Conservation (phyloP, 2,888 invertebrate genomes). For the Dryocosmus kuriphilus region DNA sequence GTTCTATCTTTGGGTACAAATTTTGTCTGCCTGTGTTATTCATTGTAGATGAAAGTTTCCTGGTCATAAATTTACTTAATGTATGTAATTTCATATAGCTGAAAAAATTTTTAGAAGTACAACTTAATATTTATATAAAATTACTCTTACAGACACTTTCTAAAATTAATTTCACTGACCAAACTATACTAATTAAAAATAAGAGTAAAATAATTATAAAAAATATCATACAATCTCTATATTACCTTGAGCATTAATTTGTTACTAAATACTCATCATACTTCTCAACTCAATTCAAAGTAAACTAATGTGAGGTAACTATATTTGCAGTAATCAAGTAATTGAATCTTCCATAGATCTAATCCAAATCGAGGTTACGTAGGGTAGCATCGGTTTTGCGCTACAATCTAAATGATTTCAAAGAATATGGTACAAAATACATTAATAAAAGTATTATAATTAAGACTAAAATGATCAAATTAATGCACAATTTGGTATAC, state of each 20-base stretch:
- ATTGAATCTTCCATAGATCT: constrained; percentile 38
- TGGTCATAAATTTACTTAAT: no score
- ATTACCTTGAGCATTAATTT: background rate
- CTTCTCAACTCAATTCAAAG: constrained; percentile 13
- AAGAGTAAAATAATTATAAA: no score
- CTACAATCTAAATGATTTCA: constrained; percentile 18
- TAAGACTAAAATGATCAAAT: background rate
- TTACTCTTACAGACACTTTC: no score
- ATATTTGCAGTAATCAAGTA: constrained; percentile 37
- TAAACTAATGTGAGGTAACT: constrained; percentile 30
- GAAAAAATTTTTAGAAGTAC: no score
- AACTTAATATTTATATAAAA: no score
- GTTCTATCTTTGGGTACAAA: no score
- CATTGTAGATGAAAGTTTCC: no score
- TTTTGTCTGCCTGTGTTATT: no score
- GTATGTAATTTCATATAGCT: no score
- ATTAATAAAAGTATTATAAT: background rate
- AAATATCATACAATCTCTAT: no score
- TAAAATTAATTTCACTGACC: no score
- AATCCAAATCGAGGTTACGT: constrained; percentile 24
- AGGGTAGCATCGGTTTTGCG: constrained; percentile 13
- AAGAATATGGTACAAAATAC: background rate
- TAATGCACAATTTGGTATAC: background rate
- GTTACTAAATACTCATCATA: constrained; percentile 5
- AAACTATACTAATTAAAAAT: no score